These are phyloP conservation scores for Oligia fasciuncula DNA, from an alignment of 2,888 invertebrate species.

Conservation along the genomic window DNA sequence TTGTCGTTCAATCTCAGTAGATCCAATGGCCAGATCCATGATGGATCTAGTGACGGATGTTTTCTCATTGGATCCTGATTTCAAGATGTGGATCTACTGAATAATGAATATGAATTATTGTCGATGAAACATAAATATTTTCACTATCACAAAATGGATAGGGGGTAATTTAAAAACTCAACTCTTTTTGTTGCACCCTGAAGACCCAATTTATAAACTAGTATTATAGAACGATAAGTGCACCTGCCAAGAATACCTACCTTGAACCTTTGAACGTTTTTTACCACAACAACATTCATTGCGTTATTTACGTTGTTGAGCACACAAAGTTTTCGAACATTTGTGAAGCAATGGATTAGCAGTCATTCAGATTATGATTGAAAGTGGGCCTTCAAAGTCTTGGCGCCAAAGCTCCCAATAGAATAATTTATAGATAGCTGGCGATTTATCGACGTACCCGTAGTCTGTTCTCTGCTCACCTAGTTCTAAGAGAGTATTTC, in stretches of 20 bases:
- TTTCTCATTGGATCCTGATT: too few species aligned
- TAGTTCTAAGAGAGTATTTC: conserved; percentile 25
- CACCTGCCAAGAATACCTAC: not conserved
- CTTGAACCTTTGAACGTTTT: too few species aligned
- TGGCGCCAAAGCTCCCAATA: conserved; percentile 21
- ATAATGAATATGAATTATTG: not conserved
- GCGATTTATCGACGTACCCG: conserved; percentile 30
- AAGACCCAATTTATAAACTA: not conserved
- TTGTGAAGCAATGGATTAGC: not conserved
- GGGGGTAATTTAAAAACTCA: not conserved
- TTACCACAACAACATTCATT: too few species aligned
- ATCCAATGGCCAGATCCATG: too few species aligned
- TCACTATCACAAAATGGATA: not conserved
- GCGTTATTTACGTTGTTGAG: not conserved
- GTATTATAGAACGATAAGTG: not conserved
- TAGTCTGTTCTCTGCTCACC: conserved; percentile 26
- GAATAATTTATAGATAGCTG: conserved; percentile 20
- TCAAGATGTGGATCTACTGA: too few species aligned
- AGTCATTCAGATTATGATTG: too few species aligned
- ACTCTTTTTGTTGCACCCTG: not conserved
- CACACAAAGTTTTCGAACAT: not conserved
- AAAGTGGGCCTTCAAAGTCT: not conserved
- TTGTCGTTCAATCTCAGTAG: not conserved
- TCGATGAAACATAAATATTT: not conserved
- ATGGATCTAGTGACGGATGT: too few species aligned